Evolutionary conservation across 2,797 vertebrate species (phyloP), one percentile per base, ranked within the genome.

Genomic region (Nyctalus aviator): DNA sequence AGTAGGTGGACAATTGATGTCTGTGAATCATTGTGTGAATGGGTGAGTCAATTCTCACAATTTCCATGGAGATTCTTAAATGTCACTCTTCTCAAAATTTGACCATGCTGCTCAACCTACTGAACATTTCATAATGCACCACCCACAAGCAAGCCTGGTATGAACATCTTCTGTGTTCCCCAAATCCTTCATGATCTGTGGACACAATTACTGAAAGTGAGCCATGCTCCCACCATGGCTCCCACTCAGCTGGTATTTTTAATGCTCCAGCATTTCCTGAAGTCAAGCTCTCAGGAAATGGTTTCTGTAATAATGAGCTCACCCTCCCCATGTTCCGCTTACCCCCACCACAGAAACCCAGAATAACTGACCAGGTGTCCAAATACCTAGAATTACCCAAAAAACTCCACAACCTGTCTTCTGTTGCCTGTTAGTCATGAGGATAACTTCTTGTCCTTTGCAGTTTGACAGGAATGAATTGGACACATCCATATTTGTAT

Each of bases 171-270:
- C 64, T 96, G 50, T 97, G 95, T 94, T 94, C 79, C 82, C 93
- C 92, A 75, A 95, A 91, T 94, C 90, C 72, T 96, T 95, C 91
- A 84, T 94, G 95, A 96, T 93, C 96, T 88, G 84, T 89, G 94
- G 94, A 78, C 92, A 96, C 94, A 96, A 96, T 89, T 88, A 83
- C 84, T 46, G 44, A 89, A 84, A 25, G 13, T 97, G 95, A 97
- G 90, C 96, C 96, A 97, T 78, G 64, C 62, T 94, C 82, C 71
- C 73, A 46, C 91, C 91, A 50, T 9, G 18, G 59, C 96, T 96
- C 96, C 96, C 95, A 97, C 96, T 96, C 95, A 95, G 93, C 64
- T 91, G 79, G 68, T 97, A 97, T 97, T 97, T 97, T 97, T 97
- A 96, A 96, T 87, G 68, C 79, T 78, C 76, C 83, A 88, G 84